Base-by-base conservation (phyloP, 2,888 invertebrate genomes). In the Drosophila aldrichi region DNA sequence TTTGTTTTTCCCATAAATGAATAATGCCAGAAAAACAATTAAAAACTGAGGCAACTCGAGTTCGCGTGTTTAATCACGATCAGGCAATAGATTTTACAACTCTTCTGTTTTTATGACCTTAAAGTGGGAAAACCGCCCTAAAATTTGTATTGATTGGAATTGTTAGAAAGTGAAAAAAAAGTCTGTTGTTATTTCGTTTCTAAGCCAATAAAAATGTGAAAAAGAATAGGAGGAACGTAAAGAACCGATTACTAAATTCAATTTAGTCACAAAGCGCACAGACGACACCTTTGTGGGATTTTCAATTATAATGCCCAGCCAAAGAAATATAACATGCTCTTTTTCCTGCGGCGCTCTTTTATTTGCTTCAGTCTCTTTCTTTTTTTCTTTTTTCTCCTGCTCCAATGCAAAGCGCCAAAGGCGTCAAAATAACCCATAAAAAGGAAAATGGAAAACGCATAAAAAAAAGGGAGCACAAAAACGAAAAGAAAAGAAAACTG, bases 261-360 rank as follows among this genome's bases (percentile, higher is more conserved):
- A 84, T 85, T 85, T 89, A 85, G 81, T 81, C 88, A 87, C 84
- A 84, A 89, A 87, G 88, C 88, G 72, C 59, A 69, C 67, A 70
- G 85, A 70, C 85, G 82, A 84, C 84, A 85, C 89, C 86, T 86
- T 86, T 86, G 86, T 86, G 79, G 86, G 73, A 83, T 86, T 88
- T 86, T 80, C 86, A 86, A 86, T 86, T 86, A 86, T 86, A 86
- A 86, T 74, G 73, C 79, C 76, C 72, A 67, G 57, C 57, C 77
- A 81, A 77, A 79, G 84, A 85, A 88, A 82, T 85, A 79, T 85
- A 79, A 73, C 82, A 73, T 74, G 79, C 63, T 58, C 56, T 66
- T 58, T 51, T 44, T 70, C 62, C 67, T 22, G 7, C 34, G 46
- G 46, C 54, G 14, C 25, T 52, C 56, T 70, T 65, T 44, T 75